Evolutionary conservation across 2,113 vertebrate genomes (phyloP).

Genomic region (Semicossyphus pulcher): DNA sequence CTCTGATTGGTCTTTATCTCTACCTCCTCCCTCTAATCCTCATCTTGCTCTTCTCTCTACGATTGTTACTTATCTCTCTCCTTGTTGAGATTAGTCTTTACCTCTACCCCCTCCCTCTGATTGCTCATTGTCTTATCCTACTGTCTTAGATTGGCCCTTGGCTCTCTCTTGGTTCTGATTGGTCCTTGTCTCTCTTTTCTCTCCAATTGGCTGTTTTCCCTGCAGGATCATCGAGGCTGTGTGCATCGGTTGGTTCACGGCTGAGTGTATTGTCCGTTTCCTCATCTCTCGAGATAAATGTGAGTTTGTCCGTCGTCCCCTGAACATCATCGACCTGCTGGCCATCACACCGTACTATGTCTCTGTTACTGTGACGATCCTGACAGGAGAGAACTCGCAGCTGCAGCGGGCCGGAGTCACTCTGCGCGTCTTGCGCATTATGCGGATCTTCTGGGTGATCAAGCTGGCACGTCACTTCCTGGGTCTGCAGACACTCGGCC

Average conservation of each 20-base stretch:
- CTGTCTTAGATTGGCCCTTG: too few species aligned
- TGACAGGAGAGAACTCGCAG: constrained; percentile 95
- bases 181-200: neutral
- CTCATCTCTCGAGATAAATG: constrained; percentile 96
- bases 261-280: constrained; percentile 95
- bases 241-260: constrained; percentile 98
- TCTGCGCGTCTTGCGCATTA: constrained; percentile 93
- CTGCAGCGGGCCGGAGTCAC: constrained; percentile 95
- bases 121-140: too few species aligned
- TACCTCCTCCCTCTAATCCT: too few species aligned
- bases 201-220: constrained; percentile 5
- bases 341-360: constrained; percentile 96
- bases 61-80: too few species aligned
- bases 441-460: constrained; percentile 98
- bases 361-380: constrained; percentile 90
- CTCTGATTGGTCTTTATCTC: too few species aligned
- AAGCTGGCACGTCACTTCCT: constrained; percentile 97
- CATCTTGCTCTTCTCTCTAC: too few species aligned
- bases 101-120: too few species aligned
- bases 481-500: constrained; percentile 95
- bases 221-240: constrained; percentile 96
- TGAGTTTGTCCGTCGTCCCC: constrained; percentile 93
- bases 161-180: too few species aligned
- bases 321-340: constrained; percentile 97
- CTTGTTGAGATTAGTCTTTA: neutral